Base-by-base conservation (phyloP, 2,888 invertebrate genomes). In the Desoria tigrina region DNA sequence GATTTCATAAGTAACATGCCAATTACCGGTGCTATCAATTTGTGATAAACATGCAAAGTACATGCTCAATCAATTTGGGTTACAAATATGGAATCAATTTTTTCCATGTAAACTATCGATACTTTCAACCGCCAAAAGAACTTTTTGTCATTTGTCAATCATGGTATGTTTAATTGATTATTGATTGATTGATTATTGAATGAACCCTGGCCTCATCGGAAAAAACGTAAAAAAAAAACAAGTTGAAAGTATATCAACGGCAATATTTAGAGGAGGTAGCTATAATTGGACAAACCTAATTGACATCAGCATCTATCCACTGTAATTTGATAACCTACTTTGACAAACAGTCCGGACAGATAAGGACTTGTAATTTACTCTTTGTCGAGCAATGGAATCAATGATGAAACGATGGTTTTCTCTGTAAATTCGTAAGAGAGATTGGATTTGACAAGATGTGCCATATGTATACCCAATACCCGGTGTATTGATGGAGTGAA, bases 101-200 rank as follows among this genome's bases (percentile, higher is more conserved):
- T 28, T 28, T 28, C n/a, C 21, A 28, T 55, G 55, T 55, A 55
- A 55, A 55, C 39, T 53, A 32, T 7, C 27, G 18, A 14, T 45
- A 51, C 56, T 53, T 66, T 68, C 18, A 27, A 56, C 71, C 71
- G 71, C 65, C 71, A 71, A 71, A 71, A 49, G 67, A 68, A 68
- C 67, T 71, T 63, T 37, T 28, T 54, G 26, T 61, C 61, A 61
- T 56, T 61, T 56, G 49, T 49, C 58, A 49, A 39, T 61, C 61
- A 61, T 26, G 18, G 3, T 51, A 7, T 21, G 39, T 61, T 28
- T 60, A 57, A 57, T 57, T 57, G 56, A 57, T 57, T 42, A 24
- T 24, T 23, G 14, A 39, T 39, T 55, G 27, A n/a, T 55, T 57
- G 56, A 42, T 42, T 57, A 42, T n/a, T n/a, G n/a, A 23, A 18